Evolutionary conservation across 2,888 invertebrate species (phyloP).

Genomic region (Isotomurus palustris): DNA sequence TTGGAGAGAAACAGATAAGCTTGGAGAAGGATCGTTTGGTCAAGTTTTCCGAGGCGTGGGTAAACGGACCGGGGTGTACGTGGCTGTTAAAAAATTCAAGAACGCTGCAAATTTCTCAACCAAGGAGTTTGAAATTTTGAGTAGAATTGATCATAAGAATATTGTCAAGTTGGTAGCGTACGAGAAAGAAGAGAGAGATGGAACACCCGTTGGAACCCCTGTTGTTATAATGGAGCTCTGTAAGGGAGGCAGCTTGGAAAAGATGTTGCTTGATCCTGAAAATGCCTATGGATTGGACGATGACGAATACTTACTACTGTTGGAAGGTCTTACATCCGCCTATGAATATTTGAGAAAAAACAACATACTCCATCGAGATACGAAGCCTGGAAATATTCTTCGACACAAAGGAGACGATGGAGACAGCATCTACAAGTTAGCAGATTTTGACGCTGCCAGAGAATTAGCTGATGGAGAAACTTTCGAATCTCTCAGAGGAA

Average conservation of each 20-base stretch:
- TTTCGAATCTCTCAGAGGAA: constrained; percentile 91
- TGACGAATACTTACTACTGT: constrained; percentile 78
- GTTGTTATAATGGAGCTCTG: constrained; percentile 95
- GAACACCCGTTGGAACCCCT: constrained; percentile 15
- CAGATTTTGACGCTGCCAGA: constrained; percentile 95
- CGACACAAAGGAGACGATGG: constrained; percentile 90
- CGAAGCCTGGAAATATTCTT: constrained; percentile 97
- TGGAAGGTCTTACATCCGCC: constrained; percentile 87
- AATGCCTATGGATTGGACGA: constrained; percentile 89
- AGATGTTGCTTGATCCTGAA: constrained; percentile 89
- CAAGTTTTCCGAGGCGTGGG: constrained; percentile 91
- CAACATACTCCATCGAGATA: constrained; percentile 86
- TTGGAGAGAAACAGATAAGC: constrained; percentile 89
- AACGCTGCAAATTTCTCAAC: constrained; percentile 74
- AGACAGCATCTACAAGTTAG: constrained; percentile 77
- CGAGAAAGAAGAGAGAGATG: constrained; percentile 16
- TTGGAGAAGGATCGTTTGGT: constrained; percentile 93
- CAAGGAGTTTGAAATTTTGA: constrained; percentile 88
- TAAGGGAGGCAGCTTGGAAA: constrained; percentile 86
- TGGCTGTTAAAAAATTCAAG: constrained; percentile 70
- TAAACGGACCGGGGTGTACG: constrained; percentile 90
- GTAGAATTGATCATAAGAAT: constrained; percentile 53
- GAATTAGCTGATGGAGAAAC: constrained; percentile 91
- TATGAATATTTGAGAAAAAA: constrained; percentile 92
- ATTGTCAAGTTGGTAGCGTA: constrained; percentile 30